Percentiles rank a stretch among this genome's conserved stretches.
phyloP scores from a whole-genome alignment of 2,888 invertebrate species.

The Ichneumon xanthorius region DNA sequence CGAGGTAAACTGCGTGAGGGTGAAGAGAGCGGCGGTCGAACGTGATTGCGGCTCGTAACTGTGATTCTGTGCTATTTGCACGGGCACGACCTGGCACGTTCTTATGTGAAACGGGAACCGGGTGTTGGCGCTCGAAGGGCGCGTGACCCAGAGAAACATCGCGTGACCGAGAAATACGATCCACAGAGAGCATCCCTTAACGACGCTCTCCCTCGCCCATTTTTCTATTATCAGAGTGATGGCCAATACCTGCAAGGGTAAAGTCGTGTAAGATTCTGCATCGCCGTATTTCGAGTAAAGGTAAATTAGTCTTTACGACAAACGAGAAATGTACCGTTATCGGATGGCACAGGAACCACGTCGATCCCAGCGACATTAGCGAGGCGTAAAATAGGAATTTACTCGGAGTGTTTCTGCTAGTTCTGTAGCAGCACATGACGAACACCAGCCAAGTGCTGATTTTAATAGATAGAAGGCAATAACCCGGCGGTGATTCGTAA shows the following conservation, averaged over 20 bases:
- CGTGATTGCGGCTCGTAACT: slow-evolving; percentile 78
- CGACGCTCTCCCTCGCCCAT: slow-evolving; percentile 92
- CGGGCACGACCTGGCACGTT: slow-evolving; percentile 80
- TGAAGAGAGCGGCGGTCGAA: slow-evolving; percentile 73
- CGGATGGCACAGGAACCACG: slow-evolving; percentile 81
- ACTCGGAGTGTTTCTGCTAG: slow-evolving; percentile 74
- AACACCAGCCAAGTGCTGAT: slow-evolving; percentile 94
- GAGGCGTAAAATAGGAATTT: slow-evolving; percentile 80
- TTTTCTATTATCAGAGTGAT: slow-evolving; percentile 88
- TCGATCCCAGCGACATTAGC: slow-evolving; percentile 79
- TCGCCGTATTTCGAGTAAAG: not conserved
- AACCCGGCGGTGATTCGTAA: slow-evolving; percentile 96
- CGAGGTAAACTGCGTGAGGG: slow-evolving; percentile 71
- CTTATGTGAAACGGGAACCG: slow-evolving; percentile 82
- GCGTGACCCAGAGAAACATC: slow-evolving; percentile 79
- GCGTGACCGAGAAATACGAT: slow-evolving; percentile 79
- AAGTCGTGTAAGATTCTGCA: slow-evolving; percentile 18
- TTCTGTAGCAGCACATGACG: slow-evolving; percentile 84
- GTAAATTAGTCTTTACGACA: not conserved
- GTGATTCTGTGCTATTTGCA: slow-evolving; percentile 78
- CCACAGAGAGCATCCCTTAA: slow-evolving; percentile 82
- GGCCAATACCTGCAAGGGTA: slow-evolving; percentile 89
- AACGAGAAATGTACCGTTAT: slow-evolving; percentile 74
- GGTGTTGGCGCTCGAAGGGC: slow-evolving; percentile 78
- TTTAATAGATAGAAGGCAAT: slow-evolving; percentile 91